Conservation (phyloP, 2,888 invertebrate species). For the Carabus problematicus region DNA sequence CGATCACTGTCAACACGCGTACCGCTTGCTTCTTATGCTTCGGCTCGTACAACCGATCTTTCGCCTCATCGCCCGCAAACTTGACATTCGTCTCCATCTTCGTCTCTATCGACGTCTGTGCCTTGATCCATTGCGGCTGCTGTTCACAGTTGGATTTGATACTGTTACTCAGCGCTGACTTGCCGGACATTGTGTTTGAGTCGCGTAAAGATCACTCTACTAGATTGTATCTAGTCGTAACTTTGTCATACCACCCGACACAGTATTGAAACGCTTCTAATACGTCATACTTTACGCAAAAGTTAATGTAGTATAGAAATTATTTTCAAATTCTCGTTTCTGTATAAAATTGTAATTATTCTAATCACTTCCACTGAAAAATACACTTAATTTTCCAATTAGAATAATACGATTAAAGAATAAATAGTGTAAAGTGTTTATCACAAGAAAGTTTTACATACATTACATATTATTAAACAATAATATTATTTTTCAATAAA, state of each 20-base stretch:
- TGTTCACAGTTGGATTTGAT: slow-evolving; percentile 56
- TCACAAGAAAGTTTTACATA: too few species aligned
- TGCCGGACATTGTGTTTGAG: slow-evolving; percentile 63
- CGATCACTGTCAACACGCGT: slow-evolving; percentile 89
- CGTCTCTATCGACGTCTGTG: slow-evolving; percentile 45
- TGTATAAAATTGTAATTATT: too few species aligned
- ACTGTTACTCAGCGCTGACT: slow-evolving; percentile 65
- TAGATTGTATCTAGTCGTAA: slow-evolving; percentile 39
- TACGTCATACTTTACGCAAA: too few species aligned
- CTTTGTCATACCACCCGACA: too few species aligned
- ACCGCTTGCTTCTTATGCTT: slow-evolving; percentile 88
- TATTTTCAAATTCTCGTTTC: too few species aligned
- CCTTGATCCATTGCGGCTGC: slow-evolving; percentile 41
- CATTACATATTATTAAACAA: slow-evolving; percentile 8
- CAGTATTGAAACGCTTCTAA: background rate
- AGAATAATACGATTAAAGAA: too few species aligned
- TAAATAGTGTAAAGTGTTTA: too few species aligned
- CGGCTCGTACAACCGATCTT: slow-evolving; percentile 79
- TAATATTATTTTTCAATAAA: slow-evolving; percentile 6
- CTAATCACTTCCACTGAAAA: too few species aligned
- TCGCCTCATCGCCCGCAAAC: slow-evolving; percentile 70
- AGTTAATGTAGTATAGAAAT: too few species aligned
- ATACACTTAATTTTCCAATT: too few species aligned
- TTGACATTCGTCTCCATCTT: slow-evolving; percentile 66
- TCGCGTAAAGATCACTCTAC: slow-evolving; percentile 47